phyloP scores from a whole-genome alignment of 2,888 invertebrate species.

The Hirtodrosophila cameraria region DNA sequence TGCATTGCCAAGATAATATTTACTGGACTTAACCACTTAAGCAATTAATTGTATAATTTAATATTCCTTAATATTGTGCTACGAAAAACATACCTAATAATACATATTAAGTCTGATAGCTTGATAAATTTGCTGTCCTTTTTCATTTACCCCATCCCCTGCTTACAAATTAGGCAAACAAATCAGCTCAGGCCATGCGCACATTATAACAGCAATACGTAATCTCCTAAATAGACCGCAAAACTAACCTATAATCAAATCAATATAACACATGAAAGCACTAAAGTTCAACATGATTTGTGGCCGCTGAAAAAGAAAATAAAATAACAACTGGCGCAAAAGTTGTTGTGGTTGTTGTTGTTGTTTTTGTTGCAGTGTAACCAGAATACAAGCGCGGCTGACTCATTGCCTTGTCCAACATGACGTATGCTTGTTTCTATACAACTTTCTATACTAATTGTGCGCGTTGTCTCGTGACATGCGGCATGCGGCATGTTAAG shows the following conservation, averaged over 20 bases:
- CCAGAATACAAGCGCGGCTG: slow-evolving; percentile 17
- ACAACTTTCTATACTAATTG: slow-evolving; percentile 46
- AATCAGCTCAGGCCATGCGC: slow-evolving; percentile 47
- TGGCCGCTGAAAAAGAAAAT: slow-evolving; percentile 20
- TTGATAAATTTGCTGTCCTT: not conserved
- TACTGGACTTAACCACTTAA: no score
- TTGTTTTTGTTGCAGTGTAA: slow-evolving; percentile 9
- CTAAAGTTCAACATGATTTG: slow-evolving; percentile 55
- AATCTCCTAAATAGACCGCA: not conserved
- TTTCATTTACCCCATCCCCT: not conserved
- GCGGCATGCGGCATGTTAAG: slow-evolving; percentile 67
- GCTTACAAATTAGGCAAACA: slow-evolving; percentile 39
- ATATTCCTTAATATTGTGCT: no score
- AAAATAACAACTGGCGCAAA: slow-evolving; percentile 21
- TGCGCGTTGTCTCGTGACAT: slow-evolving; percentile 14
- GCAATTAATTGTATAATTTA: no score
- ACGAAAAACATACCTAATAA: no score
- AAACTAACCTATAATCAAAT: slow-evolving; percentile 45
- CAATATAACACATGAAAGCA: slow-evolving; percentile 41
- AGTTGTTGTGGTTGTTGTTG: slow-evolving; percentile 25
- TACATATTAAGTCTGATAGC: no score
- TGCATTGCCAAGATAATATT: no score
- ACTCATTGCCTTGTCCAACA: slow-evolving; percentile 47
- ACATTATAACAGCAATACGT: slow-evolving; percentile 21
- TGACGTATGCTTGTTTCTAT: slow-evolving; percentile 63